Evolutionary conservation across 2,797 vertebrate species (phyloP).

Genomic region (Macroramphosus scolopax): DNA sequence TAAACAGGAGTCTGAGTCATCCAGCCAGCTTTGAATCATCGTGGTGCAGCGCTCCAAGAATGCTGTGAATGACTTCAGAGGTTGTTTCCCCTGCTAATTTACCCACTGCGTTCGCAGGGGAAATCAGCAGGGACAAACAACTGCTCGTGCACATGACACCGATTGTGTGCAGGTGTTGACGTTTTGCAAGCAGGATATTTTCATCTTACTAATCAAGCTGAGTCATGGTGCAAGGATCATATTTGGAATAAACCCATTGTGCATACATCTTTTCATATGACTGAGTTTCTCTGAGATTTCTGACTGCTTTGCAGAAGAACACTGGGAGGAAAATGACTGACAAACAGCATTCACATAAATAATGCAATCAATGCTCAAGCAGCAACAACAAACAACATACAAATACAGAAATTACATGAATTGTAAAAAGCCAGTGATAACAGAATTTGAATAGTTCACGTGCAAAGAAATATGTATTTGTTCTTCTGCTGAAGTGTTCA

Average conservation of each 20-base stretch:
- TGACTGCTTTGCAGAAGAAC: too few species aligned
- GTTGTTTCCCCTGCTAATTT: conserved; percentile 58
- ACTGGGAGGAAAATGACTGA: not conserved
- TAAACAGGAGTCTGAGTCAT: conserved; percentile 68
- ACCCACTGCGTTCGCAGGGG: conserved; percentile 51
- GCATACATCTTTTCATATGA: conserved; percentile 6
- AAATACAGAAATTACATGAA: not conserved
- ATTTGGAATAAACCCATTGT: conserved; percentile 14
- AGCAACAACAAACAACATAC: not conserved
- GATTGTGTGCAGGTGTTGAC: conserved; percentile 46
- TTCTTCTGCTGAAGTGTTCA: too few species aligned
- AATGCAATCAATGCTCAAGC: not conserved
- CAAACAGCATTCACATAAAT: not conserved
- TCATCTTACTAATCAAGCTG: conserved; percentile 46
- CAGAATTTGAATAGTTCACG: too few species aligned
- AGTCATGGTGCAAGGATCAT: conserved; percentile 18
- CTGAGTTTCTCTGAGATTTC: too few species aligned
- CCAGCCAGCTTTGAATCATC: conserved; percentile 41
- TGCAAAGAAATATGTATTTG: too few species aligned
- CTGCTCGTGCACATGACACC: conserved; percentile 48
- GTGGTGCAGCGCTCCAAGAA: conserved; percentile 32
- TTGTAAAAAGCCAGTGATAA: not conserved
- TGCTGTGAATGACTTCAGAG: conserved; percentile 38
- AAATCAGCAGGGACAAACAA: conserved; percentile 65
- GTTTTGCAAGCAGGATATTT: conserved; percentile 21